Base-by-base conservation (phyloP, 2,113 vertebrate genomes). In the Corythaixoides concolor region DNA sequence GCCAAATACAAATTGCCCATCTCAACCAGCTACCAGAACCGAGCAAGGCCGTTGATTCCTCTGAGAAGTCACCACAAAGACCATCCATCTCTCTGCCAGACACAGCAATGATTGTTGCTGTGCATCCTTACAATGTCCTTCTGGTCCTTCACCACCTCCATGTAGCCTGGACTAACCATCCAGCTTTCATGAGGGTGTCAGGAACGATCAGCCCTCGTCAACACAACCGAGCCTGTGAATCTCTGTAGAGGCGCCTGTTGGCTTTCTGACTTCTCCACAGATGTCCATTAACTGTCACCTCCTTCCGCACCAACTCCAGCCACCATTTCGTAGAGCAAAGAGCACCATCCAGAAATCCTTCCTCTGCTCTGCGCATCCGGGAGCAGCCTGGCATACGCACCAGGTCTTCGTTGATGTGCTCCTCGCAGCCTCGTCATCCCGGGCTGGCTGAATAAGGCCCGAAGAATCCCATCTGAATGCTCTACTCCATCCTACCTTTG, bases 131-230 rank as follows among this genome's bases (percentile, higher is more conserved):
- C 17, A 4, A 8, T 55, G 88, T 75, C 50, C 39, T 72, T 39
- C 35, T 75, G 41, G 19, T 90, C 69, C 81, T 92, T 53, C 60
- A 18, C 47, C 56, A 14, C 39, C 49, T 53, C 45, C 2, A 0
- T 39, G 39, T 35, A 64, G 59, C 63, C 75, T 52, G 68, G 53
- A 49, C 12, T 20, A 23, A 23, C 22, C 12, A 4, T n/a, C 35
- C 12, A 2, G 35, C n/a, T 82, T 75, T 69, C 24, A 1, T 5
- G 45, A 77, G 33, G 19, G 6, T 45, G 16, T 24, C 10, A 8
- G 66, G 35, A 49, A 16, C 14, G 27, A 37, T 72, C 1, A 0
- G 12, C n/a, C 26, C 20, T 32, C 0, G 0, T 23, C 64, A 23
- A 3, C 1, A 0, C 70, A 56, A 12, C 37, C 2, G 1, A 16